Evolutionary conservation across 2,113 vertebrate species (phyloP), one percentile per base, ranked within the genome.

Genomic region (Cnemophilus loriae): DNA sequence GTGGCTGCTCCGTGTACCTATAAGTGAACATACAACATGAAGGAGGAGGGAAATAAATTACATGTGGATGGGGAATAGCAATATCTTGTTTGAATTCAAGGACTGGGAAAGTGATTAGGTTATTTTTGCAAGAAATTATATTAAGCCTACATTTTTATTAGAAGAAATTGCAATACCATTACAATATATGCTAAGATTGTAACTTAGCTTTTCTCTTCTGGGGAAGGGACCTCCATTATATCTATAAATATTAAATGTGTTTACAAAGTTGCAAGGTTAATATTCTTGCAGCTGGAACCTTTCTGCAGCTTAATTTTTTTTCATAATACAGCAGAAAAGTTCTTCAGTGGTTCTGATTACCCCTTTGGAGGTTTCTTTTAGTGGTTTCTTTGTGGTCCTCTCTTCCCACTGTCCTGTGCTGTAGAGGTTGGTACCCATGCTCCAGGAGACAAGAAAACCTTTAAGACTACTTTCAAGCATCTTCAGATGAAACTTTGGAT

Each of bases 381-480:
- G 65, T 39, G 12, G 18, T 52, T 84, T 78, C n/a, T 82, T 81
- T 42, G 39, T 82, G 47, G 24, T 87, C 17, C 28, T 11, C 19
- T 81, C 46, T 88, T 87, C 26, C 33, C 27, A 9, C 16, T 75
- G 7, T 67, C 23, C 35, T 0, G 0, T 75, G 33, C 28, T 61
- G 1, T 8, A 50, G 74, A 46, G 15, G 5, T 4, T 46, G 52
- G 30, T 70, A 70, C 5, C 41, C 1, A 0, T 47, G n/a, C 16
- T 81, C 13, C 8, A 3, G 30, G 44, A 46, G 21, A 47, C 64
- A 64, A 44, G 26, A n/a, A 82, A 33, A 35, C 20, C 23, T 83
- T 61, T 80, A 42, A 68, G 47, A 55, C 7, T 59, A n/a, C 20
- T 77, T 91, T 64, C 16, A 44, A 4, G 44, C 22, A 30, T 57